A percentile compares a stretch with the other conserved stretches of the same genome.
These are phyloP conservation scores for Castor canadensis DNA, from an alignment of 2,113 vertebrate species.

Conservation along the genomic window DNA sequence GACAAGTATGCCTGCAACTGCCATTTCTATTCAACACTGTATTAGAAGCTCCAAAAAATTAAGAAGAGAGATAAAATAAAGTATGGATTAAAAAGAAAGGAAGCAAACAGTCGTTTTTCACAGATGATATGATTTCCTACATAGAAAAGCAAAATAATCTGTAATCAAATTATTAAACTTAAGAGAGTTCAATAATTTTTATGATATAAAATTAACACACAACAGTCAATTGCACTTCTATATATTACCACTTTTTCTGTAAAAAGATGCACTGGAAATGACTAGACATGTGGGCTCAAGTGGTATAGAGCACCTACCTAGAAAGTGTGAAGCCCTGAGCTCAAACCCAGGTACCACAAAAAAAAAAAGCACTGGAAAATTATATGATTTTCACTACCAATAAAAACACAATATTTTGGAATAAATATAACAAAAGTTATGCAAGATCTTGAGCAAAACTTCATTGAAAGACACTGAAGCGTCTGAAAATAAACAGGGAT, in stretches of 20 bases:
- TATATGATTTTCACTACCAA: background rate
- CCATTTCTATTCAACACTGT: background rate
- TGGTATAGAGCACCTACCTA: no score
- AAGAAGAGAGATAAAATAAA: background rate
- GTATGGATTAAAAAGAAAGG: background rate
- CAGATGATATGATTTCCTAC: slow-evolving; percentile 1
- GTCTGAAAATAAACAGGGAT: background rate
- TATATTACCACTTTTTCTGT: background rate
- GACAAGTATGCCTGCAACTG: background rate
- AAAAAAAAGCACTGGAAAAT: no score
- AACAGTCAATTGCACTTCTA: background rate
- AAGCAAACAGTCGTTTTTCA: background rate
- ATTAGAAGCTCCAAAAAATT: background rate
- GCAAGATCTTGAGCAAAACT: background rate
- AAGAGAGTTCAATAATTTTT: slow-evolving; percentile 31
- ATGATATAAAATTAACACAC: slow-evolving; percentile 28
- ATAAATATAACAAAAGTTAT: slow-evolving; percentile 30
- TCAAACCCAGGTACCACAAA: no score
- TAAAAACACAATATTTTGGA: slow-evolving; percentile 16
- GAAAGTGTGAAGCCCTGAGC: no score
- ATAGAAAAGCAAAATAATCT: slow-evolving; percentile 42
- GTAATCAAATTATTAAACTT: background rate
- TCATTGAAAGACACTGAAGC: background rate
- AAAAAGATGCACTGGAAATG: background rate
- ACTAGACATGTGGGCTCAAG: no score